A percentile compares a stretch with the other conserved stretches of the same genome.
Evolutionary conservation across 1,140 invertebrate genomes (phyloP).

Genomic region (Prorops nasuta): DNA sequence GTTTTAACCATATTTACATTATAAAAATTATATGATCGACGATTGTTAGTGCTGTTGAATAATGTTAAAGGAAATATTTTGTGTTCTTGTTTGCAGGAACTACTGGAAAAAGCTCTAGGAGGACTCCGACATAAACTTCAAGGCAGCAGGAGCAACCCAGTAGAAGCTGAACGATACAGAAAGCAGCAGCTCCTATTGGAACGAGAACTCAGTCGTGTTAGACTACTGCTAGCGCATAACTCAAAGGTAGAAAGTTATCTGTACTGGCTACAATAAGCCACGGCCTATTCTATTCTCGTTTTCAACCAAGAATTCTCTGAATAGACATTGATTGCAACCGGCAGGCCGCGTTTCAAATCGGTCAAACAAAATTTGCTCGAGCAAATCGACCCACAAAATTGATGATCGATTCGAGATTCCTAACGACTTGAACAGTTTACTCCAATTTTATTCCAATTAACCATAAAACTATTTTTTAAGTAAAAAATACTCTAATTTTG

Average conservation of each 20-base stretch:
- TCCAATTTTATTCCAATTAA: too few relatives aligned
- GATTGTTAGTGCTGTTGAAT: too few relatives aligned
- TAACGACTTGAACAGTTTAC: too few relatives aligned
- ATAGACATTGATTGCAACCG: neutral
- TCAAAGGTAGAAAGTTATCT: constrained; percentile 74
- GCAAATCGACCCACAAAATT: neutral
- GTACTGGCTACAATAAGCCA: too few relatives aligned
- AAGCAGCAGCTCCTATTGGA: constrained; percentile 75
- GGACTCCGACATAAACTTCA: constrained; percentile 68
- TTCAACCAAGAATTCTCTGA: neutral
- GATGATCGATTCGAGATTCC: too few relatives aligned
- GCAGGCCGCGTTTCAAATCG: neutral
- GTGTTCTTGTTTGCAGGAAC: too few relatives aligned
- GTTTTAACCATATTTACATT: too few relatives aligned
- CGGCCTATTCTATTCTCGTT: neutral
- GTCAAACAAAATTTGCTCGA: neutral
- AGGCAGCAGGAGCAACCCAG: constrained; percentile 61
- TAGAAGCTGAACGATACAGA: constrained; percentile 67
- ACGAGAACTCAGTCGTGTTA: constrained; percentile 78
- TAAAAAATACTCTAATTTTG: too few relatives aligned
- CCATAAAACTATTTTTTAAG: too few relatives aligned
- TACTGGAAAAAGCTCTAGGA: constrained; percentile 72
- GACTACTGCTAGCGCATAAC: constrained; percentile 82
- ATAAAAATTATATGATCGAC: too few relatives aligned
- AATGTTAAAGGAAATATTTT: too few relatives aligned